Percentiles rank a stretch among this genome's conserved stretches.
Conservation (phyloP, 1,140 invertebrate species). For the Aphelinus certus region DNA sequence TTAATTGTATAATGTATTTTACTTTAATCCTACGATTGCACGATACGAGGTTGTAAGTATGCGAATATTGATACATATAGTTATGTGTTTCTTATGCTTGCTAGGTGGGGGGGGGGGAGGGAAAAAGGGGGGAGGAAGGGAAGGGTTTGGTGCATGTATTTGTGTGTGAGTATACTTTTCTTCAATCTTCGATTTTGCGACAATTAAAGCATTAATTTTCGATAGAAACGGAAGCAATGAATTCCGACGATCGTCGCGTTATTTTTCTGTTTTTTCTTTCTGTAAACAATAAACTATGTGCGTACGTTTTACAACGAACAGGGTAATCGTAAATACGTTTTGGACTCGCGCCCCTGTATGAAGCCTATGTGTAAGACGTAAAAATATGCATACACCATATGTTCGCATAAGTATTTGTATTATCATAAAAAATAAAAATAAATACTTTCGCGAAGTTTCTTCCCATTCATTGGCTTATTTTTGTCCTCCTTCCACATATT, state of each 20-base stretch:
- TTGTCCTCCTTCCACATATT: slow-evolving; percentile 7
- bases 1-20: slow-evolving; percentile 26
- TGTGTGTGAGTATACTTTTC: slow-evolving; percentile 11
- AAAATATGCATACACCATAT: too few species aligned
- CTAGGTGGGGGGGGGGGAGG: not conserved
- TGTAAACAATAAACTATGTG: slow-evolving; percentile 6
- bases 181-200: not conserved
- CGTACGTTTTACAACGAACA: slow-evolving; percentile 11
- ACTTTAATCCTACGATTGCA: slow-evolving; percentile 57
- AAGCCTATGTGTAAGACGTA: too few species aligned
- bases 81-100: not conserved
- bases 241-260: not conserved
- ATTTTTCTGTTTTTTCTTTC: not conserved
- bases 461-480: slow-evolving; percentile 29
- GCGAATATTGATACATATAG: slow-evolving; percentile 23
- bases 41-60: slow-evolving; percentile 47
- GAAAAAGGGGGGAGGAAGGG: too few species aligned
- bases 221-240: slow-evolving; percentile 24
- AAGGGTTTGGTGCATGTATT: not conserved
- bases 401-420: slow-evolving; percentile 9
- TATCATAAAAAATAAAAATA: slow-evolving; percentile 42
- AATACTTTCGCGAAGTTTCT: slow-evolving; percentile 43
- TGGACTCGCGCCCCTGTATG: not conserved
- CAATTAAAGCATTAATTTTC: slow-evolving; percentile 7
- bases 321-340: slow-evolving; percentile 15